These are phyloP conservation scores for Ephialtes manifestator DNA, from an alignment of 2,888 invertebrate species.

Conservation along the genomic window DNA sequence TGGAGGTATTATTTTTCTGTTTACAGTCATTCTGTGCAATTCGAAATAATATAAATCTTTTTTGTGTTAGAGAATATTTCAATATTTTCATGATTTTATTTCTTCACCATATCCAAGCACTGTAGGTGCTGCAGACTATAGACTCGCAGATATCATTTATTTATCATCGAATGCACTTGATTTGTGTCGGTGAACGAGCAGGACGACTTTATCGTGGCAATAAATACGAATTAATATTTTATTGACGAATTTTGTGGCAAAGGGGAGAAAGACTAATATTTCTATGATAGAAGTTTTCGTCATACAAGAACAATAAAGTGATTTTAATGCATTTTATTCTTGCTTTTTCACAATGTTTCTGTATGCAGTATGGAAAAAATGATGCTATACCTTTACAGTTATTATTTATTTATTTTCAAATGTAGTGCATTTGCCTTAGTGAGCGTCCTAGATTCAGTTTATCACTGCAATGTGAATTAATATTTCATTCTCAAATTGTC, in stretches of 20 bases:
- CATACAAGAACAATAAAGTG: neutral
- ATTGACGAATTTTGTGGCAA: neutral
- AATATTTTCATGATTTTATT: neutral
- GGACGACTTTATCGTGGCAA: neutral
- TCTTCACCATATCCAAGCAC: neutral
- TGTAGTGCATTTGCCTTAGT: neutral
- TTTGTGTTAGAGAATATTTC: neutral
- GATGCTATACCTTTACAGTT: neutral
- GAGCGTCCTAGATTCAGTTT: neutral
- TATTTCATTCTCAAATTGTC: slow-evolving; percentile 6
- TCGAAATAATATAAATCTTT: neutral
- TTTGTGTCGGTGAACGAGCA: neutral
- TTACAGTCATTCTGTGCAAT: too few relatives aligned
- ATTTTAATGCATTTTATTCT: neutral
- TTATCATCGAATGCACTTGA: neutral
- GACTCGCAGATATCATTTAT: neutral
- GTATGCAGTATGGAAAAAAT: neutral
- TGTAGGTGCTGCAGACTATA: neutral
- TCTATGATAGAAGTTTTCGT: neutral
- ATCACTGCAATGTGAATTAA: neutral
- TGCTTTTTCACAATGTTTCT: neutral
- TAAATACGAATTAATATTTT: slow-evolving; percentile 5
- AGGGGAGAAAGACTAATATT: neutral
- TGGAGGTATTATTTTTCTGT: too few relatives aligned
- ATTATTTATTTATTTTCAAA: slow-evolving; percentile 6